Evolutionary conservation across 2,888 invertebrate species (phyloP).

Genomic region (Yponomeuta sedellus): DNA sequence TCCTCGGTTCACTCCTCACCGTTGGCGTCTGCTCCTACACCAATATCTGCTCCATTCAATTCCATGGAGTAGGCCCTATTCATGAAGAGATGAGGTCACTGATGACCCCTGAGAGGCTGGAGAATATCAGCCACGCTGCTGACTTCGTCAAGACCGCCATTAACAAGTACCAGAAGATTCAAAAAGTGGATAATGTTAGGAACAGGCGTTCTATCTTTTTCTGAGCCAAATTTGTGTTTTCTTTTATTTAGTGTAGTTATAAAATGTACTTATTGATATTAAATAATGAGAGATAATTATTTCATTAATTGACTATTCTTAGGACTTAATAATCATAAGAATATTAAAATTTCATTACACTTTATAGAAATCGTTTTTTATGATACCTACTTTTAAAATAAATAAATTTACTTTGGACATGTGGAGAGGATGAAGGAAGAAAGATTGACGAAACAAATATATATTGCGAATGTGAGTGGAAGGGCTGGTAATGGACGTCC

Average conservation of each 20-base stretch:
- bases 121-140: constrained; percentile 76
- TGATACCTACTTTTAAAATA: too few relatives aligned
- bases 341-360: too few relatives aligned
- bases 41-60: constrained; percentile 76
- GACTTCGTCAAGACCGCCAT: constrained; percentile 78
- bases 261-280: too few relatives aligned
- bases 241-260: too few relatives aligned
- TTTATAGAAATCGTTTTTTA: background rate
- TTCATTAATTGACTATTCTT: too few relatives aligned
- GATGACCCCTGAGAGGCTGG: constrained; percentile 77
- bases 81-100: constrained; percentile 73
- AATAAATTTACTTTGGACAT: too few relatives aligned
- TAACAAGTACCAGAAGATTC: constrained; percentile 74
- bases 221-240: background rate
- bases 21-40: constrained; percentile 77
- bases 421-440: too few relatives aligned
- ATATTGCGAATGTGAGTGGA: too few relatives aligned
- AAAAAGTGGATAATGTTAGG: constrained; percentile 39
- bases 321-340: too few relatives aligned
- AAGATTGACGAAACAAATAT: too few relatives aligned
- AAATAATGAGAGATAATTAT: too few relatives aligned
- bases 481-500: too few relatives aligned
- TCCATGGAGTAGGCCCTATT: constrained; percentile 78
- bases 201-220: constrained; percentile 27
- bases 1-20: constrained; percentile 64